These are phyloP conservation scores for Sarcophilus harrisii DNA, from an alignment of 2,797 vertebrate genomes.

Conservation along the genomic window DNA sequence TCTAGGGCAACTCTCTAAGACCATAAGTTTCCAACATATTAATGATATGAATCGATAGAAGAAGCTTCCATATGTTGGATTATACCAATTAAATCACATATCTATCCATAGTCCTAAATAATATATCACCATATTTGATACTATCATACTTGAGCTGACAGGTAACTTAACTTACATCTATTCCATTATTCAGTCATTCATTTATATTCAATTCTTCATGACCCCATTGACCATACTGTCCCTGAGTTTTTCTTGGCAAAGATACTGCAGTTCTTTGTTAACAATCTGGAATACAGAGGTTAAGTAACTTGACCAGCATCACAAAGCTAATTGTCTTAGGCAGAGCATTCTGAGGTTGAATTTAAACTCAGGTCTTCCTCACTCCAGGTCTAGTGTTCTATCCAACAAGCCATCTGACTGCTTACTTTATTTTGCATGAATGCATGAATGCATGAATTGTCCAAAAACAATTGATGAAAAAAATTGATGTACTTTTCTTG, in stretches of 20 bases:
- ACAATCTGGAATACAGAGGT: neutral
- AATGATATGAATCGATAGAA: neutral
- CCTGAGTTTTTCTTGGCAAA: neutral
- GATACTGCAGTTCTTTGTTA: neutral
- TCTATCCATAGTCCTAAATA: neutral
- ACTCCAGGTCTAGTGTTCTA: neutral
- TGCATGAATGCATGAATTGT: neutral
- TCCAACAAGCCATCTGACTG: neutral
- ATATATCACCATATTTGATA: neutral
- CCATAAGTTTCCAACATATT: neutral
- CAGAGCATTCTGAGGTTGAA: neutral
- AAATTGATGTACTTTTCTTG: neutral
- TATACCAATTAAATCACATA: neutral
- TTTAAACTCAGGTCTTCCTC: neutral
- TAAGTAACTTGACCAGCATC: neutral
- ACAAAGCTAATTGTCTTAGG: neutral
- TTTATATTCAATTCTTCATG: neutral
- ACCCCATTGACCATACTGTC: neutral
- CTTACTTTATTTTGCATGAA: neutral
- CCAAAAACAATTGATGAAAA: neutral
- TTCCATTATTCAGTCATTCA: neutral
- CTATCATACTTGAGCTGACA: neutral
- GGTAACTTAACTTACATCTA: neutral
- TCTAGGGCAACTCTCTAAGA: neutral
- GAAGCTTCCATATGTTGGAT: neutral